Evolutionary conservation across 2,888 invertebrate species (phyloP).

Genomic region (Epirrhoe alternata): DNA sequence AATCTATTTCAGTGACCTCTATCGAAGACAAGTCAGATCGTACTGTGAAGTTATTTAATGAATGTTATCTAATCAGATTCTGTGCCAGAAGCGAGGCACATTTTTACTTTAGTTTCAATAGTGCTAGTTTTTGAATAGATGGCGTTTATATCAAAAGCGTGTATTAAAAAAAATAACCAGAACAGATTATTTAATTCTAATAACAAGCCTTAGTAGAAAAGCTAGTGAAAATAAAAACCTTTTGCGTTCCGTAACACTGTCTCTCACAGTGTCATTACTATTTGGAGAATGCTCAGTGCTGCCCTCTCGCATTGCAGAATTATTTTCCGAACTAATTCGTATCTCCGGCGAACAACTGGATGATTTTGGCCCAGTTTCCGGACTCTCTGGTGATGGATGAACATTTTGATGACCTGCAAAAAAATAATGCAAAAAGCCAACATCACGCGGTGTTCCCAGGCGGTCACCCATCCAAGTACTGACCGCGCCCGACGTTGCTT

Average conservation of each 20-base stretch:
- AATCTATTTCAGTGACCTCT: neutral
- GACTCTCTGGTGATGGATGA: conserved; percentile 48
- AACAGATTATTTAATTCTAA: too few species aligned
- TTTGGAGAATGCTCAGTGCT: conserved; percentile 51
- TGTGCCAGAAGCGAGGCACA: neutral
- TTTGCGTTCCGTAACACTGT: conserved; percentile 58
- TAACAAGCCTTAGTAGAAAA: too few species aligned
- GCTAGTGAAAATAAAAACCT: conserved; percentile 49
- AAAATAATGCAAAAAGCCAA: conserved; percentile 53
- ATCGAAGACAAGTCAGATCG: neutral
- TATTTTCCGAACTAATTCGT: conserved; percentile 41
- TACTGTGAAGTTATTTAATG: neutral
- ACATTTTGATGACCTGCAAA: conserved; percentile 31
- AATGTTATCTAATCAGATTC: neutral
- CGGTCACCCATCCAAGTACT: conserved; percentile 81
- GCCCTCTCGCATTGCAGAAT: conserved; percentile 40
- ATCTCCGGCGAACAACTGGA: conserved; percentile 49
- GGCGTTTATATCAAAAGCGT: neutral
- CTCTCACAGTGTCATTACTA: conserved; percentile 54
- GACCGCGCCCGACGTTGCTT: conserved; percentile 76
- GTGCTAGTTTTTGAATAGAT: neutral
- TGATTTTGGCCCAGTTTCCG: conserved; percentile 44
- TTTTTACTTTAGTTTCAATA: neutral
- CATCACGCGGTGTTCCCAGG: conserved; percentile 66
- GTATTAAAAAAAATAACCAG: too few species aligned